Evolutionary conservation across 2,797 vertebrate genomes (phyloP).

Genomic region (Acridotheres tristis): DNA sequence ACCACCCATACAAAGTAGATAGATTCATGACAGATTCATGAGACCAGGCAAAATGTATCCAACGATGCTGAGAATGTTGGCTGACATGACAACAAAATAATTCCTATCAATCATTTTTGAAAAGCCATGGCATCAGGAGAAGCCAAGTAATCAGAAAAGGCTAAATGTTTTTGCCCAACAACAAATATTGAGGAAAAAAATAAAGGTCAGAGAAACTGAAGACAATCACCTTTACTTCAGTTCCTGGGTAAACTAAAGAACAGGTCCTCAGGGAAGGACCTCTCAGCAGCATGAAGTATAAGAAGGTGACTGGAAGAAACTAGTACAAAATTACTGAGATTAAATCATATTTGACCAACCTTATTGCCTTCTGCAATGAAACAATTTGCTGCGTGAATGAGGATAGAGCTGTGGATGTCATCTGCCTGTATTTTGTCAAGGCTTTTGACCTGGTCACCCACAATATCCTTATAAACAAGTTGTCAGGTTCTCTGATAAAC

Average conservation of each 20-base stretch:
- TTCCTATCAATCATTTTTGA: neutral
- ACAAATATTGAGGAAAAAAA: neutral
- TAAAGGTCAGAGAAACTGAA: neutral
- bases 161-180: neutral
- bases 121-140: neutral
- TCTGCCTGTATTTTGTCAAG: neutral
- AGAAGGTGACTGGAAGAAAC: neutral
- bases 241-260: neutral
- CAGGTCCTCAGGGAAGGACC: neutral
- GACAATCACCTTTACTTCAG: neutral
- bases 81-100: neutral
- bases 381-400: neutral
- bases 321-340: neutral
- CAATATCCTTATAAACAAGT: neutral
- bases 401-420: neutral
- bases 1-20: neutral
- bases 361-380: neutral
- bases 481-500: neutral
- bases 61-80: neutral
- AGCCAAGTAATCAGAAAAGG: neutral
- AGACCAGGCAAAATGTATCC: too few relatives aligned
- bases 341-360: neutral
- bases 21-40: neutral
- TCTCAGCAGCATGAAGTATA: neutral
- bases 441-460: neutral